These are phyloP conservation scores for Rhadina sibilatrix DNA, from an alignment of 2,113 vertebrate species.

Conservation along the genomic window DNA sequence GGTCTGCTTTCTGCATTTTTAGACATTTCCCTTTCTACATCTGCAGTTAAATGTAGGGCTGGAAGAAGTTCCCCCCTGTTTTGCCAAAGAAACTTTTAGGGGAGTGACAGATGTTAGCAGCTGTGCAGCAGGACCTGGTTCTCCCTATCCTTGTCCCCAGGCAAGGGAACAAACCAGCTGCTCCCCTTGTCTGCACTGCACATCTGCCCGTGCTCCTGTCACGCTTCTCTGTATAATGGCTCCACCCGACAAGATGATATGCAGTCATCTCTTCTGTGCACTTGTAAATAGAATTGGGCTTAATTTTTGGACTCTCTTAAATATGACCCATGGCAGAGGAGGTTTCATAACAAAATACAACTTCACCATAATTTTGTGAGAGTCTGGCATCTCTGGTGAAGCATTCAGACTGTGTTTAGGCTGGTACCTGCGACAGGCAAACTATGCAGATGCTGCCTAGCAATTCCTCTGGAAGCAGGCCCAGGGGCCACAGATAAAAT, in stretches of 20 bases:
- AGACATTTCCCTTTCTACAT: neutral
- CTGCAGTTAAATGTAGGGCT: rapidly evolving
- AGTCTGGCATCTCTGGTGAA: neutral
- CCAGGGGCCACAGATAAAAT: neutral
- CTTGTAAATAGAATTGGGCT: neutral
- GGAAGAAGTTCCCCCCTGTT: neutral
- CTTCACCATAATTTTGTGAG: neutral
- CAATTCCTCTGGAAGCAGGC: neutral
- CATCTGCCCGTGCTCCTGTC: rapidly evolving
- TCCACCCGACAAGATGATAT: neutral
- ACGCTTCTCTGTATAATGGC: rapidly evolving
- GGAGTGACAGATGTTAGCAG: neutral
- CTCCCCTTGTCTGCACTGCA: rapidly evolving
- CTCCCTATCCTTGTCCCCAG: neutral
- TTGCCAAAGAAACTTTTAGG: neutral
- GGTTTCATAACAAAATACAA: neutral
- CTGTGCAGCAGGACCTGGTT: neutral
- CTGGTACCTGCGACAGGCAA: neutral
- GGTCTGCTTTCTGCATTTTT: neutral
- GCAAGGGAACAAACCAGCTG: neutral
- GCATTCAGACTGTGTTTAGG: neutral
- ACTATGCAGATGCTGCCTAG: neutral
- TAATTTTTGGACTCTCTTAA: neutral
- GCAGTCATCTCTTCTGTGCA: neutral
- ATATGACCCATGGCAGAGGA: neutral